Base-by-base conservation (phyloP, 2,888 invertebrate genomes). In the Scelioninae gen. 1 region DNA sequence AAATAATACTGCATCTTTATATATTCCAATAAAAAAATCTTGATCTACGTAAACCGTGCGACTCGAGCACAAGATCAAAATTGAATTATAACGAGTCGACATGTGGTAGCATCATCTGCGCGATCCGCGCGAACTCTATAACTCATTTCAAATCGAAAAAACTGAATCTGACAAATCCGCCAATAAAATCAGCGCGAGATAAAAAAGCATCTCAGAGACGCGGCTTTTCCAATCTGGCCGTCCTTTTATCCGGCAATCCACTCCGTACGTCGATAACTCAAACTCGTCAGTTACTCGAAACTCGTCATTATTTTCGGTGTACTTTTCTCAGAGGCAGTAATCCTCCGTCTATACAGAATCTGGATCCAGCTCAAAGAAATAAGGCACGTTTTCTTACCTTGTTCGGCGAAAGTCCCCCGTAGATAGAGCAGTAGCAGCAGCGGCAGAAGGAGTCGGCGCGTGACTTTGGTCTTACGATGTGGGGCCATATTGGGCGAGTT, bases 391-490 rank as follows among this genome's bases (percentile, higher is more conserved):
- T 8, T 15, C 71, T 66, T 75, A 82, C 82, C 82, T 82, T 76
- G 82, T 72, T 76, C 82, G 53, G 76, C 38, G 43, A 66, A 8
- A 32, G 71, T 79, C 60, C 65, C 79, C 58, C 75, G 68, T 58
- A 78, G 78, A 75, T 83, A 83, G 63, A 83, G 82, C 75, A 83
- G 78, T 58, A 83, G 65, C 62, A 78, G 77, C 45, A 83, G 53
- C 53, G 68, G 83, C 65, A 83, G 71, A 7, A 83, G 58, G 5
- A 49, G 49, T 23, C 49, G 10, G 1, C 72, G 75, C 63, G 80
- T 69, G 68, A 32, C 55, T 51, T 34, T 31, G 51, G 53, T 76
- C 72, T 45, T 60, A 63, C 62, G 58, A 23, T 23, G 69, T 66
- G 62, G 71, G 60, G 66, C 76, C 76, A 79, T 79, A 55, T 55